Evolutionary conservation across 2,113 vertebrate species (phyloP).

Genomic region (Pteruthius melanotis): DNA sequence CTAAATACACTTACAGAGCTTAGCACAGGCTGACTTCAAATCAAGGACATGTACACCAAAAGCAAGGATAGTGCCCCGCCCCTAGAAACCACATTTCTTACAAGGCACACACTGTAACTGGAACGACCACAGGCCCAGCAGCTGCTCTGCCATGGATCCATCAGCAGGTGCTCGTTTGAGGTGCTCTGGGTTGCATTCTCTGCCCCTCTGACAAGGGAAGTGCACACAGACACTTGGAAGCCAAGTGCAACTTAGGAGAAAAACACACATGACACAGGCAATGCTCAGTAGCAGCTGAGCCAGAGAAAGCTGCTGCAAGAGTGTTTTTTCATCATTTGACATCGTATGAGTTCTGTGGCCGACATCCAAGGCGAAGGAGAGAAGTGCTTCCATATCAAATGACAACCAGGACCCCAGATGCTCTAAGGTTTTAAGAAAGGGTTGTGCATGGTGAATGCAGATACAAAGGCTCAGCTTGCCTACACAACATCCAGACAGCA

Average conservation of each 20-base stretch:
- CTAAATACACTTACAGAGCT: not conserved
- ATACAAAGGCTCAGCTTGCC: not conserved
- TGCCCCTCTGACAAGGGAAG: not conserved
- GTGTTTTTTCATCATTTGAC: not conserved
- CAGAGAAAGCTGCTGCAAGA: not conserved
- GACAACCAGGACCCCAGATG: not conserved
- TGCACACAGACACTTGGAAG: accelerated
- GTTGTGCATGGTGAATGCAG: not conserved
- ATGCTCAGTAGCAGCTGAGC: not conserved
- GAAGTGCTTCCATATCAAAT: not conserved
- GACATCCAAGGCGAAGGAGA: not conserved
- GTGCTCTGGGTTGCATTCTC: accelerated
- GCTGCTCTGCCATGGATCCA: accelerated
- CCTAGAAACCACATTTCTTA: not conserved
- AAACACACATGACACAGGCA: accelerated
- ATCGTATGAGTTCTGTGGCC: not conserved
- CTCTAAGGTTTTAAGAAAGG: not conserved
- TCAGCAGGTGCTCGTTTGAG: too few species aligned
- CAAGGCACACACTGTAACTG: not conserved
- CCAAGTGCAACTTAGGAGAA: not conserved
- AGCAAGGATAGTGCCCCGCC: not conserved
- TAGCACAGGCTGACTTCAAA: not conserved
- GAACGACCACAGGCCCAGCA: not conserved
- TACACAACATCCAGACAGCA: not conserved
- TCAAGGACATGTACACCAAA: not conserved